phyloP scores from a whole-genome alignment of 2,888 invertebrate species.

The Allolobophora icterica region DNA sequence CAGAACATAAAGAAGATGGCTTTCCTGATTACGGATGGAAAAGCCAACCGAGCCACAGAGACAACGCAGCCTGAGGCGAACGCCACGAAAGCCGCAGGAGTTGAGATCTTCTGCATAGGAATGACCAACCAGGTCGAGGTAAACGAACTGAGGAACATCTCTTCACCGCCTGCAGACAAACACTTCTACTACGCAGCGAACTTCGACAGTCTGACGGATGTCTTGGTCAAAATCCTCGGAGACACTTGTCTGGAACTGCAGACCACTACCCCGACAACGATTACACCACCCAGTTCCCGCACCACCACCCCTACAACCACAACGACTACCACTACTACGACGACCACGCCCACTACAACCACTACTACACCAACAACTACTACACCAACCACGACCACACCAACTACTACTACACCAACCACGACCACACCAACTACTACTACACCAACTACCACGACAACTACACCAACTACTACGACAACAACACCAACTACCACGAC shows the following conservation, averaged over 20 bases:
- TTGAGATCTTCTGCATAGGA: conserved; percentile 43
- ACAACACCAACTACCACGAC: conserved; percentile 42
- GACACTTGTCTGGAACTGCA: conserved; percentile 27
- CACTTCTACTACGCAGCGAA: conserved; percentile 38
- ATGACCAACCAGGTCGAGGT: conserved; percentile 41
- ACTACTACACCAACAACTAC: conserved; percentile 35
- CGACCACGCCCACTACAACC: conserved; percentile 28
- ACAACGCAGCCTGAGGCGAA: conserved; percentile 41
- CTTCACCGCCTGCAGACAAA: conserved; percentile 27
- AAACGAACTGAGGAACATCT: conserved; percentile 35
- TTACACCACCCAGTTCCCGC: not conserved
- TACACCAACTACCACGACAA: conserved; percentile 42
- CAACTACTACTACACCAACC: conserved; percentile 36
- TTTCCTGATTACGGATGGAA: conserved; percentile 45
- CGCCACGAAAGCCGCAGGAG: conserved; percentile 37
- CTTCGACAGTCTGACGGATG: conserved; percentile 30
- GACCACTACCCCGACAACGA: conserved; percentile 15
- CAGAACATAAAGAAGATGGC: conserved; percentile 35
- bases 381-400: conserved; percentile 40
- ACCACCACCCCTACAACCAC: not conserved
- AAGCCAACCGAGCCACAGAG: conserved; percentile 40
- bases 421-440: conserved; percentile 39
- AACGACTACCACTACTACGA: conserved; percentile 1
- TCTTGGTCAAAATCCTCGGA: conserved; percentile 29
- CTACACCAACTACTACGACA: conserved; percentile 43